Evolutionary conservation across 1,140 invertebrate species (phyloP), one percentile per base, ranked within the genome.

Genomic region (Leptinotarsa lineolata): DNA sequence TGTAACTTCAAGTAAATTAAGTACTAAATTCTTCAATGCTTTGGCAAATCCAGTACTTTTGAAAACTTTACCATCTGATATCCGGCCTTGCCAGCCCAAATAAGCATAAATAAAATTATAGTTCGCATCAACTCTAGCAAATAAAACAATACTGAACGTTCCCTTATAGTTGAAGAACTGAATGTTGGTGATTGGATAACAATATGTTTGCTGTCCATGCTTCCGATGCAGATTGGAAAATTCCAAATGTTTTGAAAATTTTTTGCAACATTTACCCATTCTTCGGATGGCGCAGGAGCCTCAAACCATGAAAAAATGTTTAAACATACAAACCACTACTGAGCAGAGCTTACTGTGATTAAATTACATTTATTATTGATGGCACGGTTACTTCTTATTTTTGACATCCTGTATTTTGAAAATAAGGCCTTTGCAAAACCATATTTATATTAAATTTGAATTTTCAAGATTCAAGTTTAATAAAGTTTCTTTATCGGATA

Each of bases 81-180:
- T 81, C 68, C 81, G 74, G 21, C 86, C 86, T 79, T 83, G 80
- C 21, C 80, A 77, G 39, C 86, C 85, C 39, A 86, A 75, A 72
- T 88, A 82, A 21, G 84, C 79, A 64, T 81, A 83, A 54, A 81
- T 77, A 78, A 87, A 88, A 70, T 81, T 81, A 75, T 87, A 87
- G 59, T 87, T 75, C 20, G 81, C 83, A 82, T 88, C 86, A 21
- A 83, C 83, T 70, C 86, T 58, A 4, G 83, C 87, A 71, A 88
- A 75, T 16, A 84, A 74, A 64, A 84, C 81, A 46, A 83, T 80
- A 45, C 78, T 80, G 64, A 79, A 82, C 30, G 67, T 73, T 8
- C 73, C 68, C 71, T 84, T 84, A 66, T 84, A 82, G 68, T 84
- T 85, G 44, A 79, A 82, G 74, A 76, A 85, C 72, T 60, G 4